Evolutionary conservation across 2,113 vertebrate genomes (phyloP), one percentile per base, ranked within the genome.

Genomic region (Psilopogon haemacephalus): DNA sequence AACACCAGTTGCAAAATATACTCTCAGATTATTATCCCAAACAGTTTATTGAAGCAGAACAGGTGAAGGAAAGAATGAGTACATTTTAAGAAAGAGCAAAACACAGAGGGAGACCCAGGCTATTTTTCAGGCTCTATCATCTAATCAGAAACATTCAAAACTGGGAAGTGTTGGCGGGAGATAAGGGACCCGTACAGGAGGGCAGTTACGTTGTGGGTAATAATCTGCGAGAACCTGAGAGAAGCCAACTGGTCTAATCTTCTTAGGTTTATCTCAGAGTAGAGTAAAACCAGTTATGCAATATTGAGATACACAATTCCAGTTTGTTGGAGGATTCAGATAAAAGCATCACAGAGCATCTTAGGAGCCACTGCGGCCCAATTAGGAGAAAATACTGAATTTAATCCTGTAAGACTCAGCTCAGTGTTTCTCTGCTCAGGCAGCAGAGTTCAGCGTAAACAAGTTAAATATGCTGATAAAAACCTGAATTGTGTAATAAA

Each of bases 71-170:
- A 90, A 62, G 62, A 94, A 70, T 83, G 32, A 76, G 55, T 62
- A 37, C 1, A 1, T 62, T 93, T 87, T 87, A 48, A 89, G 55
- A 68, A 90, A 76, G 59, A 70, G 40, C 50, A 77, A 72, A 80
- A 67, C 60, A 63, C 64, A 56, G 48, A 82, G 55, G 81, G 52
- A 70, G 30, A 44, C 21, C 30, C 28, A 59, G 65, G 72, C 64
- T 86, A 11, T 89, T 94, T 94, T 94, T 89, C 79, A 77, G 60
- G 8, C n/a, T 63, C 28, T 92, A 27, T 94, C 72, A 11, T 44
- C 3, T 68, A 73, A 96, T 94, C 91, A 94, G 79, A 60, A 94
- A 60, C 83, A 85, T 95, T 95, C 84, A 89, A 71, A 95, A 28
- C 26, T 0, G 5, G 58, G 20, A 88, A 64, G 48, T 75, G 85